Evolutionary conservation across 2,113 vertebrate genomes (phyloP), one percentile per base, ranked within the genome.

Genomic region (Corythornis vintsioides): DNA sequence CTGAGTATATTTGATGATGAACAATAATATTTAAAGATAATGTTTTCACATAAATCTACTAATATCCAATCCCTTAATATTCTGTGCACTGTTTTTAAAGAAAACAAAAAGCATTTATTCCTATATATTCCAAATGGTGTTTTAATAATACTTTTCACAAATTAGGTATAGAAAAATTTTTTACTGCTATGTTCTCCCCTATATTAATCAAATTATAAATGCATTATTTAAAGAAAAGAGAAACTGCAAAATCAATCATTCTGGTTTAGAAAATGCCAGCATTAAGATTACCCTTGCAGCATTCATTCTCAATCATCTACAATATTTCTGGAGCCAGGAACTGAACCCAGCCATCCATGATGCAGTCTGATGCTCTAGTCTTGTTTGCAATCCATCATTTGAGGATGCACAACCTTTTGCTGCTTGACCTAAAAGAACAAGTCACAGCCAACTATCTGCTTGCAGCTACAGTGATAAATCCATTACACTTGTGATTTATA

Each of bases 201-300:
- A n/a, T 33, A 94, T 90, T 84, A 79, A 89, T 89, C 84, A 93
- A 87, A 83, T 70, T 40, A 63, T 53, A 82, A 93, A 91, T 90
- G 40, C 19, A 88, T 69, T 40, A 69, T 81, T 88, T 90, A 75
- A 86, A 50, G 40, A 90, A 93, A 86, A 86, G 26, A 4, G 45
- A 90, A 95, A 81, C 53, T 89, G 76, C 24, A 81, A 79, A 94
- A 93, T 93, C 73, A 94, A 92, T 92, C 92, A 93, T 81, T 84
- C 77, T 55, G n/a, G 6, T 31, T 40, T 84, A 92, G 45, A 81
- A 92, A 92, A 86, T 15, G 21, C 48, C 88, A 95, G 45, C 92
- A 90, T 79, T 75, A 69, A 82, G 73, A 88, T 61, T 75, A 81
- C 13, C 45, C 57, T 75, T 72, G 40, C 73, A 93, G 66, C 42